Evolutionary conservation across 2,797 vertebrate species (phyloP).

Genomic region (Microctenopoma steveboyesi): DNA sequence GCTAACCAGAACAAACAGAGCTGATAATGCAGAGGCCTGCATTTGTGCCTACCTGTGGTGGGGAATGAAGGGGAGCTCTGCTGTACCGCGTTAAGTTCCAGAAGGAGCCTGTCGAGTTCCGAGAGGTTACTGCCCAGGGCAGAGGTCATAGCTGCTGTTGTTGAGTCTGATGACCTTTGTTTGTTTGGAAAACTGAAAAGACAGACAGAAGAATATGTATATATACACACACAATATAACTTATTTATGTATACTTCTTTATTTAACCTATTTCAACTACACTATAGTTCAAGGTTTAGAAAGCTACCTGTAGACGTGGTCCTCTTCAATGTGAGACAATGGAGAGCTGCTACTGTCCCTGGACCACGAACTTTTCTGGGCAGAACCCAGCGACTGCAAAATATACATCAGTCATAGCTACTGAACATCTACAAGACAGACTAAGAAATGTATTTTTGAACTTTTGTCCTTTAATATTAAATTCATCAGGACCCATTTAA

Average conservation of each 20-base stretch:
- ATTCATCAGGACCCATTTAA: not conserved
- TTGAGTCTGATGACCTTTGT: conserved; percentile 91
- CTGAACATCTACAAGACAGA: not conserved
- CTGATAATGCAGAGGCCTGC: not conserved
- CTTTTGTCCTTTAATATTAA: not conserved
- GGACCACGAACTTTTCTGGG: conserved; percentile 85
- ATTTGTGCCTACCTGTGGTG: conserved; percentile 83
- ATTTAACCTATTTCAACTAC: no score
- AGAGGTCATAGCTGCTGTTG: conserved; percentile 89
- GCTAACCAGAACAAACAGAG: not conserved
- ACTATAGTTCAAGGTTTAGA: not conserved
- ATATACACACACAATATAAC: no score
- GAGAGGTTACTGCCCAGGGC: conserved; percentile 95
- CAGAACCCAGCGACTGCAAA: conserved; percentile 82
- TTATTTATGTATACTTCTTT: no score
- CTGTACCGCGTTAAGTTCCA: conserved; percentile 96
- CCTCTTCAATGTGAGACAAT: conserved; percentile 88
- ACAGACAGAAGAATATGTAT: conserved; percentile 5
- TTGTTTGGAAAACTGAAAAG: conserved; percentile 94
- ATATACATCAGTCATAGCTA: conserved; percentile 7
- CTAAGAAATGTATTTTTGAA: not conserved
- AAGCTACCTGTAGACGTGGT: conserved; percentile 96
- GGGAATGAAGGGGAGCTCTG: conserved; percentile 88
- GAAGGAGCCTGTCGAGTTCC: conserved; percentile 93
- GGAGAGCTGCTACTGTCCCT: conserved; percentile 86